Base-by-base conservation (phyloP, 2,888 invertebrate genomes). In the Lydus trimaculatus region DNA sequence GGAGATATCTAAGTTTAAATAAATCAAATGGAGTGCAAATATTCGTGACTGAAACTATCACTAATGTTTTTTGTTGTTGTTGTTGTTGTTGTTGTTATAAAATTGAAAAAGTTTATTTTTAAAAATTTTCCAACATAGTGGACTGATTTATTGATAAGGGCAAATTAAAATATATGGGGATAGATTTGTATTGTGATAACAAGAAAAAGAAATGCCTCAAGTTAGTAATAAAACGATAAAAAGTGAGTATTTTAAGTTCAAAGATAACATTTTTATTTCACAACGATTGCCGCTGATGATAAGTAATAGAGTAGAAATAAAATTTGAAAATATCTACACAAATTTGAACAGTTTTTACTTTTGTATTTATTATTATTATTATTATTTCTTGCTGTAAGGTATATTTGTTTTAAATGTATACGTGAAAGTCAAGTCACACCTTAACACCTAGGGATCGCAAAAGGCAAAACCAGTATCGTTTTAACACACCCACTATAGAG, bases 341-440 rank as follows among this genome's bases (percentile, higher is more conserved):
- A 63, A 67, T 63, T 66, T 25, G 31, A 25, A 67, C 28, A 17
- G 20, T 25, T 8, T 20, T 58, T 31, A 6, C 25, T 31, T 20
- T 28, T 60, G 8, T 20, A 5, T 9, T 36, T 36, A 31, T 36
- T 31, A n/a, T 60, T 25, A 20, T 36, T 60, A 33, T n/a, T 61
- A 7, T 36, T 39, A 0, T 31, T 61, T 61, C 7, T 15, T 25
- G 33, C 7, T n/a, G 20, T 9, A 61, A 61, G 39, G 20, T 31
- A n/a, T 31, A 11, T 76, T 71, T 73, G 70, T 72, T 72, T 72
- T 71, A 71, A 43, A 70, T 72, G 69, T 70, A 71, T 67, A 70
- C 71, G 77, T 76, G 75, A 76, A 76, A 77, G 76, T 72, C 66
- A 13, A 66, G 75, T 77, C 78, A 76, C 78, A 75, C 76, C 76